These are phyloP conservation scores for Leistus spinibarbis DNA, from an alignment of 2,888 invertebrate species.

Conservation along the genomic window DNA sequence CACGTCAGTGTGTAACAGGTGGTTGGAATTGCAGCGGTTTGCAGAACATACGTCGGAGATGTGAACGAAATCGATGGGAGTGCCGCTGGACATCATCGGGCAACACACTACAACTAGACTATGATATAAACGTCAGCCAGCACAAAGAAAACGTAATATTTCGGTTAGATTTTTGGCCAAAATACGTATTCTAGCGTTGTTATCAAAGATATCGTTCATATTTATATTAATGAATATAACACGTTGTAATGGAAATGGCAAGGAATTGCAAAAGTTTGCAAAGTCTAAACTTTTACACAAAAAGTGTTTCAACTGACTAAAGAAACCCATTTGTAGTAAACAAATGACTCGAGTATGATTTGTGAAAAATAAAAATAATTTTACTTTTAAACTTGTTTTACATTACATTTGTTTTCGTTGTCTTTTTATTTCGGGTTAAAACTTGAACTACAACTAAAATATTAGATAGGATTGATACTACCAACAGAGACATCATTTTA, in stretches of 20 bases:
- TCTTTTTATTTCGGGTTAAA: no score
- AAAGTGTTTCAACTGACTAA: background rate
- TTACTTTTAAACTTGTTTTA: background rate
- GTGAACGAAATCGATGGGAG: slow-evolving; percentile 33
- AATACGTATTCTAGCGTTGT: background rate
- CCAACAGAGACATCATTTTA: no score
- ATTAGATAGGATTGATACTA: no score
- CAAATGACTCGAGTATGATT: background rate
- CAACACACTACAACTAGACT: background rate
- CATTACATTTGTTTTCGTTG: background rate
- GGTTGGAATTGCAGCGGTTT: slow-evolving; percentile 55
- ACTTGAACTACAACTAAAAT: background rate
- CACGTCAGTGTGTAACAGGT: slow-evolving; percentile 51
- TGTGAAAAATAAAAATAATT: background rate
- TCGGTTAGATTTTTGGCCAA: background rate
- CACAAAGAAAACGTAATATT: background rate
- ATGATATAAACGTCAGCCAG: background rate
- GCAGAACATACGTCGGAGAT: slow-evolving; percentile 50
- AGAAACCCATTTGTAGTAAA: background rate
- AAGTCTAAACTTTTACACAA: background rate
- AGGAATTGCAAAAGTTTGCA: background rate
- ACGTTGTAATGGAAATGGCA: background rate
- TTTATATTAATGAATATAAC: background rate
- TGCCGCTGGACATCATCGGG: background rate
- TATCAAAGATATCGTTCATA: background rate